Conservation (phyloP, 2,888 invertebrate genomes). For the Anoplius nigerrimus region DNA sequence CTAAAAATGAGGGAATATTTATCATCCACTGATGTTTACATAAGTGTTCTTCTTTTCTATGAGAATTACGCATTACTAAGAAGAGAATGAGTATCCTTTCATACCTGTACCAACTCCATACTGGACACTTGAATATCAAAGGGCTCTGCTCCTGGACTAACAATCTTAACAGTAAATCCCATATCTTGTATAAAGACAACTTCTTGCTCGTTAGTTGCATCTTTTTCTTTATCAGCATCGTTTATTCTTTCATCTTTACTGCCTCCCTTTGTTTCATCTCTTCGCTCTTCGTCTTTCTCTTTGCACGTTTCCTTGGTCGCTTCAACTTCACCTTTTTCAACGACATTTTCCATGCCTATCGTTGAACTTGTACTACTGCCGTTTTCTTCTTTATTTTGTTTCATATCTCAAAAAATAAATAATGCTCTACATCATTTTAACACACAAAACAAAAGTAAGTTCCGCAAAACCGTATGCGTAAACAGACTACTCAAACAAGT, state of each 20-base stretch:
- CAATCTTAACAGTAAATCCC: conserved; percentile 95
- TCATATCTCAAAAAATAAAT: conserved; percentile 53
- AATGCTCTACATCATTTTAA: background rate
- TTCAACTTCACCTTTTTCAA: conserved; percentile 75
- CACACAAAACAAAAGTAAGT: no score
- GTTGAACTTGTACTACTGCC: conserved; percentile 58
- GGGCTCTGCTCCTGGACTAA: conserved; percentile 92
- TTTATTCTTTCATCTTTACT: conserved; percentile 60
- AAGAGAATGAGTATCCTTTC: no score
- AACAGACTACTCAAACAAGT: no score
- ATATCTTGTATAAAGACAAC: conserved; percentile 93
- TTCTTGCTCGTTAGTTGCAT: conserved; percentile 83
- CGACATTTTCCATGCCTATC: conserved; percentile 61
- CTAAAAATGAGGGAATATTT: conserved; percentile 70
- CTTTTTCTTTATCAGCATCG: conserved; percentile 70
- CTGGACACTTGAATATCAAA: conserved; percentile 97
- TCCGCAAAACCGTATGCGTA: no score
- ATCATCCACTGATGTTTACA: no score
- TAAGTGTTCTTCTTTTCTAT: no score
- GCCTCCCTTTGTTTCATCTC: conserved; percentile 27
- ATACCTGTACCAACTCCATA: conserved; percentile 92
- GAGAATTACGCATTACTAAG: no score
- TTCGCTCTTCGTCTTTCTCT: conserved; percentile 61
- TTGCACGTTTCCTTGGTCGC: conserved; percentile 73
- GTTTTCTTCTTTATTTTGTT: conserved; percentile 57